Conservation (phyloP, 2,113 vertebrate genomes). For the Cyphomyrus plagiostoma region DNA sequence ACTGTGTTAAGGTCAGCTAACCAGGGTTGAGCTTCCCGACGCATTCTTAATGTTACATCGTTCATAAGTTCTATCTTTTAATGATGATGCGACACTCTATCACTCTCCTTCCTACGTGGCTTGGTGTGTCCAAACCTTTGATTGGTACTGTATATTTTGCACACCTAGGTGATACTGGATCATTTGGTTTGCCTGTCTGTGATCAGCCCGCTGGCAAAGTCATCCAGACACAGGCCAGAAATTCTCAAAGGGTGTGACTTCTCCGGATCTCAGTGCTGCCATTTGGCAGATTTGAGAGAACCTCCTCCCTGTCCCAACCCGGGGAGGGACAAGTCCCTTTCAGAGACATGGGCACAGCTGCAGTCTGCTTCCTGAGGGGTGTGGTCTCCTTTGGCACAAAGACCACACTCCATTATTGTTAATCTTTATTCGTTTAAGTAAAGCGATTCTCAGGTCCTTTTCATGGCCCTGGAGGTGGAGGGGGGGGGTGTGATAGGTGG, state of each 20-base stretch:
- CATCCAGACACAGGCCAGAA: background rate
- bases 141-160: background rate
- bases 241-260: background rate
- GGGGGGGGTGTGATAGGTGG: background rate
- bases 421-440: conserved; percentile 1
- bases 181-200: background rate
- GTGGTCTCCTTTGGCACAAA: background rate
- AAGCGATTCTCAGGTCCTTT: background rate
- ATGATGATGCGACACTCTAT: background rate
- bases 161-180: background rate
- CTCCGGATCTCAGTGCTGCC: background rate
- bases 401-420: background rate
- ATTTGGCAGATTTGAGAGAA: background rate
- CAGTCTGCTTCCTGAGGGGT: background rate
- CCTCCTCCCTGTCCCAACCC: background rate
- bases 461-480: background rate
- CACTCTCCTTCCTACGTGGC: background rate
- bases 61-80: too few species aligned
- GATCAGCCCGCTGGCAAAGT: background rate
- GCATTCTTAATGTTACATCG: too few species aligned
- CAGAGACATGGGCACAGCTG: background rate
- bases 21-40: background rate
- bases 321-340: background rate
- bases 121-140: background rate
- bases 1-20: background rate